Evolutionary conservation across 1,140 invertebrate species (phyloP).

Genomic region (Pomacea maculata): DNA sequence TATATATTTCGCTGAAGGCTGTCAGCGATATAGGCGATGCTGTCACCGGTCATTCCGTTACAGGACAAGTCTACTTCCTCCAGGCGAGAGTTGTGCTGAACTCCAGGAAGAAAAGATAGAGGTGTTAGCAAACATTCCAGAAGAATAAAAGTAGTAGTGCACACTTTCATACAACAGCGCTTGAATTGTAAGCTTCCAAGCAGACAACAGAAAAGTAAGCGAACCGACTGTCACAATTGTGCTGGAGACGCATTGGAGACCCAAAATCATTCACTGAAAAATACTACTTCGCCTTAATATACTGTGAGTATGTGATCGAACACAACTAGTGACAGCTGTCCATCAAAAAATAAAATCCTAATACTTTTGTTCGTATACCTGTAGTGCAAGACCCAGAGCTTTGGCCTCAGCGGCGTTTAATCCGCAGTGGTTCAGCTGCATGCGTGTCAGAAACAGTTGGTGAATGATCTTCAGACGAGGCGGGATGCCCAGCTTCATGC

Average conservation of each 20-base stretch:
- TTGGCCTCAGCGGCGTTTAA: slow-evolving; percentile 44
- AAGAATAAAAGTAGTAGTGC: too few species aligned
- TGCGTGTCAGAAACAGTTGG: slow-evolving; percentile 35
- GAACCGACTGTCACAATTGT: too few species aligned
- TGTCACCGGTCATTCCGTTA: slow-evolving; percentile 50
- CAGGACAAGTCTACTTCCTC: slow-evolving; percentile 53
- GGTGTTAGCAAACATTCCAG: not conserved
- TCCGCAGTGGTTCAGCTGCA: slow-evolving; percentile 46
- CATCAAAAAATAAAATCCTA: too few species aligned
- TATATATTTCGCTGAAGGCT: slow-evolving; percentile 49
- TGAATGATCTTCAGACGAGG: slow-evolving; percentile 35
- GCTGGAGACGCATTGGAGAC: too few species aligned
- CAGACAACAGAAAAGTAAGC: too few species aligned
- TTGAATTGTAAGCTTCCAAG: too few species aligned
- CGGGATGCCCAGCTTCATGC: slow-evolving; percentile 31
- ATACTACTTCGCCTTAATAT: too few species aligned
- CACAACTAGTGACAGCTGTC: too few species aligned
- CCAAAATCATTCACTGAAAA: too few species aligned
- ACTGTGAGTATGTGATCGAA: too few species aligned
- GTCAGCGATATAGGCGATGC: slow-evolving; percentile 45
- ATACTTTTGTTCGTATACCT: slow-evolving; percentile 31
- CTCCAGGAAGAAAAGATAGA: not conserved
- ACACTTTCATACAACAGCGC: too few species aligned
- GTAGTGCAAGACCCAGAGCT: slow-evolving; percentile 48
- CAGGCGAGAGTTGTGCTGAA: slow-evolving; percentile 55